Conservation (phyloP, 2,797 vertebrate species). For the Chrysocyon brachyurus region DNA sequence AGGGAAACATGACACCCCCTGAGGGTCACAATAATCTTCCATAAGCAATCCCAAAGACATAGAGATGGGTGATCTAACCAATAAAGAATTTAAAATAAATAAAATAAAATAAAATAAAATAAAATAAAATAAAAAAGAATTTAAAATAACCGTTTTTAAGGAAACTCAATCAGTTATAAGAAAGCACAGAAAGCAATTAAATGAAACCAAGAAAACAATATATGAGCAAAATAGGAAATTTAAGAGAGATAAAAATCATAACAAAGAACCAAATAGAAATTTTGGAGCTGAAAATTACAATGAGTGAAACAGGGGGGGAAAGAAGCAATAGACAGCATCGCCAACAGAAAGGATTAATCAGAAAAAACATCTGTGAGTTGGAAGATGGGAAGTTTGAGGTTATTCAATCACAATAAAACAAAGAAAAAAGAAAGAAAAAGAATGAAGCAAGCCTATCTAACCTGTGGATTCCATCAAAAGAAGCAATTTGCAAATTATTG, state of each 20-base stretch:
- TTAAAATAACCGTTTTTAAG: background rate
- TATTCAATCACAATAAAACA: background rate
- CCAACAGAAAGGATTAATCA: background rate
- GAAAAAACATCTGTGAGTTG: background rate
- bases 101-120: no score
- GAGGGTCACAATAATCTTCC: background rate
- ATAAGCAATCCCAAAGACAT: background rate
- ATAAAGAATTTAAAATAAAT: background rate
- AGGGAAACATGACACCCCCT: background rate
- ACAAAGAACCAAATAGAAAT: background rate
- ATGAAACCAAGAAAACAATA: background rate
- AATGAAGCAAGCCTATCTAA: background rate
- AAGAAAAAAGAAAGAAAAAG: background rate
- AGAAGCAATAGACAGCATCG: background rate
- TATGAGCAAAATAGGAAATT: background rate
- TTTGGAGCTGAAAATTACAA: background rate
- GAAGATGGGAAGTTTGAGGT: background rate
- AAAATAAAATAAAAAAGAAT: background rate
- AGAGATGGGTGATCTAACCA: background rate
- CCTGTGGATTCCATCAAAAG: background rate
- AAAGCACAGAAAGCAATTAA: background rate
- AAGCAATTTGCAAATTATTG: background rate
- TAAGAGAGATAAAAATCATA: background rate
- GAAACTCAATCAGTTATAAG: background rate
- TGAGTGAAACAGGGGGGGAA: background rate